phyloP scores from a whole-genome alignment of 2,113 vertebrate species.

The Calidris pygmaea region DNA sequence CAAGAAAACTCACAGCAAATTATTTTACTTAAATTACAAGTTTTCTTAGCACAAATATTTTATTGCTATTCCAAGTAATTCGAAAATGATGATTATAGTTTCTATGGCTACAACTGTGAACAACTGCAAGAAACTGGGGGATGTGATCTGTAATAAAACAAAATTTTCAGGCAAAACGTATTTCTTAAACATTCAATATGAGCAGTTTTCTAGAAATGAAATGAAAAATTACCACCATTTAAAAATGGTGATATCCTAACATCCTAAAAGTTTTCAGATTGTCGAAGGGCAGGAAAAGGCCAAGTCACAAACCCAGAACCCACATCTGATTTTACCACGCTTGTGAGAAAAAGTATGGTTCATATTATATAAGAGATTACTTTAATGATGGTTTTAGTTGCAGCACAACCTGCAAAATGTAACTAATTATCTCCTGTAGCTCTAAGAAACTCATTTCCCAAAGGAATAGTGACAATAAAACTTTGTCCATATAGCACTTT shows the following conservation, averaged over 20 bases:
- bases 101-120: not conserved
- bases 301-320: not conserved
- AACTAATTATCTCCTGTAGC: slow-evolving; percentile 27
- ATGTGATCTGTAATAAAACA: not conserved
- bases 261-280: not conserved
- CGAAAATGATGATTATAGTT: not conserved
- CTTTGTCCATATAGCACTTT: not conserved
- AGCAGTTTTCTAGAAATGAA: not conserved
- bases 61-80: not conserved
- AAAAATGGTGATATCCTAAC: not conserved
- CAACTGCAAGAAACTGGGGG: not conserved
- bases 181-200: not conserved
- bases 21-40: not conserved
- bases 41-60: not conserved
- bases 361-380: not conserved
- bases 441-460: slow-evolving; percentile 18
- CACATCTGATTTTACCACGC: not conserved
- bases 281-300: not conserved
- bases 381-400: not conserved
- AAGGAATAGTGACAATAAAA: slow-evolving; percentile 23
- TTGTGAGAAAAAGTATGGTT: not conserved
- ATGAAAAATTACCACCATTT: not conserved
- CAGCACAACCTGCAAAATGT: not conserved
- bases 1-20: not conserved
- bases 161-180: not conserved